Conservation (phyloP, 2,797 vertebrate genomes). For the Dryobates pubescens region DNA sequence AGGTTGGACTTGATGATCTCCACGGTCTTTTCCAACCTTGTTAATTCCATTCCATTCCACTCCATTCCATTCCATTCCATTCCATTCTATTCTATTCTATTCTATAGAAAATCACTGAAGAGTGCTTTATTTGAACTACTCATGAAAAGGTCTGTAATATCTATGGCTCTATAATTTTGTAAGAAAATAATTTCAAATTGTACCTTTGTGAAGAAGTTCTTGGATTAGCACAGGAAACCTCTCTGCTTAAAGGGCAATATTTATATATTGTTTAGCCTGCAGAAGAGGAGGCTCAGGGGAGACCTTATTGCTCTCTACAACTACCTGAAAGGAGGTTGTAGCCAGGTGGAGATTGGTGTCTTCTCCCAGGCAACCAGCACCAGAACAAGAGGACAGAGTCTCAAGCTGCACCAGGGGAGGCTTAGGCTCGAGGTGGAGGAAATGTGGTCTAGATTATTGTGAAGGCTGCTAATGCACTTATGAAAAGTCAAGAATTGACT, state of each 20-base stretch:
- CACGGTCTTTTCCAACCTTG: too few relatives aligned
- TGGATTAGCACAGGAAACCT: neutral
- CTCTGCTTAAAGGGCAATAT: neutral
- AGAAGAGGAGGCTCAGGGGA: too few relatives aligned
- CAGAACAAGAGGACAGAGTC: too few relatives aligned
- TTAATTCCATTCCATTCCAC: too few relatives aligned
- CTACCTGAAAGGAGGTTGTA: too few relatives aligned
- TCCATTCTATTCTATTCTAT: too few relatives aligned
- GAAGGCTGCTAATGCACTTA: conserved; percentile 6
- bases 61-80: too few relatives aligned
- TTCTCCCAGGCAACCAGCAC: too few relatives aligned
- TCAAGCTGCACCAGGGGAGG: too few relatives aligned
- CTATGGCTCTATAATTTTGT: neutral
- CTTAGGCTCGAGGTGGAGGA: neutral
- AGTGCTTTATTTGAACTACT: neutral
- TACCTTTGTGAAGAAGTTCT: neutral
- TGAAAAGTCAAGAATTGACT: conserved; percentile 7
- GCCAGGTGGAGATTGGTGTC: too few relatives aligned
- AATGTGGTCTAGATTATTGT: conserved; percentile 33
- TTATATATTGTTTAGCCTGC: neutral
- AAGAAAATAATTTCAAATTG: neutral
- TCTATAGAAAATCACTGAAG: neutral
- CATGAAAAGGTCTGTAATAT: neutral
- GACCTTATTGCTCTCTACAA: too few relatives aligned
- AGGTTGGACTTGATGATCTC: too few relatives aligned